phyloP scores from a whole-genome alignment of 1,140 invertebrate genomes.

The Sarcophaga bullata region DNA sequence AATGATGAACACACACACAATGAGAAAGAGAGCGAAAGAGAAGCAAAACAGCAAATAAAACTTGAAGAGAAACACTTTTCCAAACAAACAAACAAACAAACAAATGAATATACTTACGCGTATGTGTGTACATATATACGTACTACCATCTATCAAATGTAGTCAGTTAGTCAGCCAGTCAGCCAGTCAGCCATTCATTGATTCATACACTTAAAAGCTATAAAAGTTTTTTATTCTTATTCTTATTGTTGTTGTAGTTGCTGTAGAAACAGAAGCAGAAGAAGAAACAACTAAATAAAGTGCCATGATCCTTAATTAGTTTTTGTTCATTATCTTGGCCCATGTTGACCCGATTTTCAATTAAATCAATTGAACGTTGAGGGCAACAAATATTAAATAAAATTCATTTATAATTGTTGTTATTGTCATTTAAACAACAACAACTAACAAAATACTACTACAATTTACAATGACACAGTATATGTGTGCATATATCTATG shows the following conservation, averaged over 20 bases:
- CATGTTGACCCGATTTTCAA: conserved; percentile 66
- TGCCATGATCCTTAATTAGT: conserved; percentile 60
- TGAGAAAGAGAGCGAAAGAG: not conserved
- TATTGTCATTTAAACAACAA: not conserved
- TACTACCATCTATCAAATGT: not conserved
- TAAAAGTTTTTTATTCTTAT: not conserved
- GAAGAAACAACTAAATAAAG: conserved; percentile 3
- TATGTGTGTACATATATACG: no score
- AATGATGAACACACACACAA: not conserved
- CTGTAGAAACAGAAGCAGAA: no score
- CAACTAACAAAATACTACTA: not conserved
- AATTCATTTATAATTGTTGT: not conserved
- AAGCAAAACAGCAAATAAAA: not conserved
- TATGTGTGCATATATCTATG: not conserved
- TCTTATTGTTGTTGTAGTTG: no score
- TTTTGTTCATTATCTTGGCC: conserved; percentile 64
- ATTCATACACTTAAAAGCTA: not conserved
- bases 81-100: not conserved
- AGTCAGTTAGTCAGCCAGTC: not conserved
- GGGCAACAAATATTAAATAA: conserved; percentile 42
- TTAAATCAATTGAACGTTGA: conserved; percentile 63
- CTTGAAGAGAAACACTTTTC: not conserved
- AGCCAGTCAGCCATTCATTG: conserved; percentile 3
- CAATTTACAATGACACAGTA: not conserved
- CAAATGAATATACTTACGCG: no score